Conservation (phyloP, 2,797 vertebrate species). For the Urosaurus nigricauda region DNA sequence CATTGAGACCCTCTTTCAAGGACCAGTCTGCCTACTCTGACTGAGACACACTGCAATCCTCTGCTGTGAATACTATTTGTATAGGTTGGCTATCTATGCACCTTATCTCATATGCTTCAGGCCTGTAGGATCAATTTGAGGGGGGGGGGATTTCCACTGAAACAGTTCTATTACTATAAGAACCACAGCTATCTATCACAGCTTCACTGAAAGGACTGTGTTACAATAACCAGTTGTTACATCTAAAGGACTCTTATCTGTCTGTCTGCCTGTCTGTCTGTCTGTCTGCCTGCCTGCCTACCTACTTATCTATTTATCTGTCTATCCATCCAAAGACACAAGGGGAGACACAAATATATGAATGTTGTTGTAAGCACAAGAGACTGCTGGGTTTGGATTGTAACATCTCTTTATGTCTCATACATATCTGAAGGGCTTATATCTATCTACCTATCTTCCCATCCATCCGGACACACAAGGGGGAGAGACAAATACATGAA, state of each 20-base stretch:
- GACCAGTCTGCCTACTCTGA: neutral
- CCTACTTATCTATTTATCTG: neutral
- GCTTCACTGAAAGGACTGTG: neutral
- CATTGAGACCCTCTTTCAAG: too few species aligned
- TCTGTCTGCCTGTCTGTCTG: too few species aligned
- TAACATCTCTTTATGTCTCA: constrained; percentile 10
- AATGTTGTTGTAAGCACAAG: neutral
- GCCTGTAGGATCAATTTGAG: neutral
- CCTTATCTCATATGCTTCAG: neutral
- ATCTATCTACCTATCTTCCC: too few species aligned
- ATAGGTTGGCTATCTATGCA: neutral
- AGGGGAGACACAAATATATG: neutral
- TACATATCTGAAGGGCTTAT: neutral
- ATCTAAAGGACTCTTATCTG: neutral
- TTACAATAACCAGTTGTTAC: neutral
- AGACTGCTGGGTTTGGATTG: neutral
- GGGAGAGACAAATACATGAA: neutral
- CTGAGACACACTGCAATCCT: neutral
- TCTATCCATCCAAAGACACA: neutral
- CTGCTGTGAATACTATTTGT: too few species aligned
- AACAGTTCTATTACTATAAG: neutral
- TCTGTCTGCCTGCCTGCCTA: too few species aligned
- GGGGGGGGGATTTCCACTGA: too few species aligned
- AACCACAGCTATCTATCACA: neutral
- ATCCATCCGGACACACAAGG: neutral